Percentiles rank a stretch among this genome's conserved stretches.
These are phyloP conservation scores for Elymnias hypermnestra DNA, from an alignment of 1,140 invertebrate species.

Conservation along the genomic window DNA sequence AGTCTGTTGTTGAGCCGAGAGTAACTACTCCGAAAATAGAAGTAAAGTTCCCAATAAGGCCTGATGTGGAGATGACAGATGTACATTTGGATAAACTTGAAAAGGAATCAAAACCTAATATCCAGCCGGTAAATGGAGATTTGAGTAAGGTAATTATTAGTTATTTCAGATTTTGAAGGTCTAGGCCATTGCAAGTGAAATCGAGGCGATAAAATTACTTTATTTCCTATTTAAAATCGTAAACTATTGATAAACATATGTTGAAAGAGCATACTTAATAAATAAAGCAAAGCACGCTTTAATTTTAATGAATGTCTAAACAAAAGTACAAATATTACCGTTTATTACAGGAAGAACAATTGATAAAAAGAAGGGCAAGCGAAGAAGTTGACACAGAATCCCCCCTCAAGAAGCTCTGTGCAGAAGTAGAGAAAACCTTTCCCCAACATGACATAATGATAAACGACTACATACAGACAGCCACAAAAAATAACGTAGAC, in stretches of 20 bases:
- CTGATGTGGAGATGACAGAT: constrained; percentile 54
- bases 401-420: constrained; percentile 72
- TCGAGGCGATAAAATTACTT: too few species aligned
- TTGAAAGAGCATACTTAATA: too few species aligned
- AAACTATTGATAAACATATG: too few species aligned
- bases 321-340: too few species aligned
- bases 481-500: constrained; percentile 75
- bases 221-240: too few species aligned
- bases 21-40: constrained; percentile 10
- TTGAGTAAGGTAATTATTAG: constrained; percentile 36
- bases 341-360: constrained; percentile 52
- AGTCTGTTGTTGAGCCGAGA: constrained; percentile 6
- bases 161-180: too few species aligned
- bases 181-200: too few species aligned
- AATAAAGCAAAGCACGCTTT: too few species aligned
- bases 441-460: constrained; percentile 77
- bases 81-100: constrained; percentile 35
- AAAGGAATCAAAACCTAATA: constrained; percentile 34
- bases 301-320: too few species aligned
- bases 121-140: constrained; percentile 53
- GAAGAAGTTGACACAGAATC: constrained; percentile 61
- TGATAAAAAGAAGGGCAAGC: constrained; percentile 49
- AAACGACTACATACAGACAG: constrained; percentile 77
- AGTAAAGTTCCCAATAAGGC: constrained; percentile 14
- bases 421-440: constrained; percentile 76